Evolutionary conservation across 2,113 vertebrate species (phyloP), one percentile per base, ranked within the genome.

Genomic region (Solea solea): DNA sequence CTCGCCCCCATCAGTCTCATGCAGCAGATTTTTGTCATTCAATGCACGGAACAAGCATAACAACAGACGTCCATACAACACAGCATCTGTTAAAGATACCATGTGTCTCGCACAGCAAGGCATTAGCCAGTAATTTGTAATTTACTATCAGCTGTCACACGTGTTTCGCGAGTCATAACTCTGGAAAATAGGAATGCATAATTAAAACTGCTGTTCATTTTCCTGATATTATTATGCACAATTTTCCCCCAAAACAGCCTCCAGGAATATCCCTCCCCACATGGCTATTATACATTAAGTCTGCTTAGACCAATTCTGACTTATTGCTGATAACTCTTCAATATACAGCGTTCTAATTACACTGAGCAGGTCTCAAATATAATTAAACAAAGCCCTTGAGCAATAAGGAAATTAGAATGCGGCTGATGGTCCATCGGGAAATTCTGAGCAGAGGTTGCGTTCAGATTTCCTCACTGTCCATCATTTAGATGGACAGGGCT

Each of bases 271-370:
- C 65, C 0, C 9, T 55, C 42, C 63, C 42, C 57, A 49, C 16
- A 5, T 45, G 54, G 50, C 34, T 60, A 61, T 39, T 49, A 34
- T 44, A 15, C 61, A 2, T 9, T 51, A 34, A 34, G 34, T 34
- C 34, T 4, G 34, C 34, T 34, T 34, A 6, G 3, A 59, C 70
- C 69, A 59, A 72, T 69, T 78, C 77, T 67, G 72, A 85, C 12
- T 69, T 65, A 78, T 56, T 66, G 55, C 62, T 74, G 60, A 69
- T 84, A 86, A 64, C 9, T 76, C 59, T 63, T 46, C 59, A 69
- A 63, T 82, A 80, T 66, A 78, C 78, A 82, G 67, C 66, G 78
- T 75, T 69, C 44, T 80, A 72, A 82, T 77, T 80, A 70, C 73
- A 80, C 40, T 44, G 63, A 72, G 69, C 55, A 45, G 14, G 46